A percentile compares a stretch with the other conserved stretches of the same genome.
Evolutionary conservation across 2,888 invertebrate species (phyloP).

Genomic region (Leptopterna dolabrata): DNA sequence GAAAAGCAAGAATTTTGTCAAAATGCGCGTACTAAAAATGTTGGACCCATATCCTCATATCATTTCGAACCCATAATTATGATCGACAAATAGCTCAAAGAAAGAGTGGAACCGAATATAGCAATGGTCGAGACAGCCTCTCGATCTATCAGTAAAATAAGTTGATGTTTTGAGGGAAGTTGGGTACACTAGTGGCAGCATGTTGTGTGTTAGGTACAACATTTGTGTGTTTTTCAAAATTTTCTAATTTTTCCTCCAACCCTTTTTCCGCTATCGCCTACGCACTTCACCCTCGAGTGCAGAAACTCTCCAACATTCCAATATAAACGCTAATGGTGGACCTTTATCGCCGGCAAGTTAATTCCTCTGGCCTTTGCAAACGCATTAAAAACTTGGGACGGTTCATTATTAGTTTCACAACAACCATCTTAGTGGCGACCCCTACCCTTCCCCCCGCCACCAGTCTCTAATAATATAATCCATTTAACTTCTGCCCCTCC

Average conservation of each 20-base stretch:
- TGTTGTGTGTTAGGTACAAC: too few species aligned
- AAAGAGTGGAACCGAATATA: neutral
- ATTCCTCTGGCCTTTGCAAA: neutral
- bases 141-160: too few species aligned
- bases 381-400: slow-evolving; percentile 20
- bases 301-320: neutral
- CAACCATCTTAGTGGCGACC: too few species aligned
- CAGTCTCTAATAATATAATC: neutral
- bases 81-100: too few species aligned
- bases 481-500: neutral
- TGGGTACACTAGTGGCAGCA: too few species aligned
- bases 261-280: neutral
- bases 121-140: too few species aligned
- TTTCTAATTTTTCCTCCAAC: too few species aligned
- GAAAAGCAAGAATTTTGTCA: too few species aligned
- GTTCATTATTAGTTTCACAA: slow-evolving; percentile 31
- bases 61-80: too few species aligned
- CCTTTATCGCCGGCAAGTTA: neutral
- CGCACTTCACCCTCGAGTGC: neutral
- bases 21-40: too few species aligned
- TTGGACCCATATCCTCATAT: too few species aligned
- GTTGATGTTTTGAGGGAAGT: too few species aligned
- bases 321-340: neutral
- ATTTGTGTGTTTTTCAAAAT: neutral
- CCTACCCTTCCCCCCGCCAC: neutral